phyloP scores from a whole-genome alignment of 2,888 invertebrate species.

The Fabriciana adippe region DNA sequence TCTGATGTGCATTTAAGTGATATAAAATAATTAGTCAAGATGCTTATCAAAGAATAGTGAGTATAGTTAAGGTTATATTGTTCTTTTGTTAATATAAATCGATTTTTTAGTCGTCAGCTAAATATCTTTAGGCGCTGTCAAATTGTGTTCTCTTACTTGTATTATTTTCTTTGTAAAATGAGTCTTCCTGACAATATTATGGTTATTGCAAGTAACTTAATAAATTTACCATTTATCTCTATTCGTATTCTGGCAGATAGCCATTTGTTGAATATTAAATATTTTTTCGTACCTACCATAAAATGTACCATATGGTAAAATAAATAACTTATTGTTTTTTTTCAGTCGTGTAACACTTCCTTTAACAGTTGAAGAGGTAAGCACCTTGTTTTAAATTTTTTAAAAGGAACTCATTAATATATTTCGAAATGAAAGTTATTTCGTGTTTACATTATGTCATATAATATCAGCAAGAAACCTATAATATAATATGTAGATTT shows the following conservation, averaged over 20 bases:
- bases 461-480: too few species aligned
- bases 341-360: conserved; percentile 97
- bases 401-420: background rate
- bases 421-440: too few species aligned
- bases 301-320: conserved; percentile 30
- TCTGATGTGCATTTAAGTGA: conserved; percentile 80
- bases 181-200: background rate
- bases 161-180: conserved; percentile 5
- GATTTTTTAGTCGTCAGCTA: conserved; percentile 62
- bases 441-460: too few species aligned
- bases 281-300: conserved; percentile 3
- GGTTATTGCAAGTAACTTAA: conserved; percentile 35
- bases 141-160: background rate
- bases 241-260: conserved; percentile 57
- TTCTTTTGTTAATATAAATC: conserved; percentile 69
- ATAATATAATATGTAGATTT: too few species aligned
- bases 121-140: conserved; percentile 31
- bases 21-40: conserved; percentile 74
- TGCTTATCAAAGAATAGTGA: conserved; percentile 89
- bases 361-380: conserved; percentile 98
- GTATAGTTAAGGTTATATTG: conserved; percentile 75
- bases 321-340: conserved; percentile 53
- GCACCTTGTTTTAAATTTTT: conserved; percentile 48
- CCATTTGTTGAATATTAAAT: conserved; percentile 35
- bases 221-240: conserved; percentile 54